Evolutionary conservation across 2,797 vertebrate species (phyloP), one percentile per base, ranked within the genome.

Genomic region (Fistularia tabacaria): DNA sequence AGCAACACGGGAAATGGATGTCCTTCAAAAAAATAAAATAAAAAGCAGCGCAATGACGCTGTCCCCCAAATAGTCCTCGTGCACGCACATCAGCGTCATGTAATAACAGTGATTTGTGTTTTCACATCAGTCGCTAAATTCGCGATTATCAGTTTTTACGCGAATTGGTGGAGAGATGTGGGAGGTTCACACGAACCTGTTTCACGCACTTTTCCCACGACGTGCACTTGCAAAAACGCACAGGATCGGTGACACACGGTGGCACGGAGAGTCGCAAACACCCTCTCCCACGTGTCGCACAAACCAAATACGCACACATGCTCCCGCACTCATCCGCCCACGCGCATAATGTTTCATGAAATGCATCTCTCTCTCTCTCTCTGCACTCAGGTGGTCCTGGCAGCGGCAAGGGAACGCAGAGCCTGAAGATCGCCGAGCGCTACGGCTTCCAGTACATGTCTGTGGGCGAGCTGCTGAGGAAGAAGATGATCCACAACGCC

Each of bases 361-460:
- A 68, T 51, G 73, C 54, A 48, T 64, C 14, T 25, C 36, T 46
- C n/a, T 60, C 77, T 73, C 74, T 45, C 56, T 25, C 62, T 67
- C 61, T 69, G 57, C 62, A 65, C 40, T 49, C 49, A 99, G 97
- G 97, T 79, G 97, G 97, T 36, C 97, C 97, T 7, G 97, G 96
- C 84, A 98, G 97, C 13, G 97, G 96, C 63, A 99, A 99, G 82
- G 96, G 97, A 46, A 99, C 97, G 1, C 97, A 99, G 81, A 94
- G 97, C 82, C 81, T 98, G 90, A 98, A 98, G 88, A 96, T 98
- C 6, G 97, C 97, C 0, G 93, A 97, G 74, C 94, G 93, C 58
- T 98, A 97, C 0, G 93, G 95, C 68, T 98, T 99, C 84, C 93
- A 96, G 64, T 98, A 95, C 62, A 91, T 99, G 79, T 99, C 96